Percentiles rank a stretch among this genome's conserved stretches.
These are phyloP conservation scores for Leuctra nigra DNA, from an alignment of 2,888 invertebrate genomes.

Conservation along the genomic window DNA sequence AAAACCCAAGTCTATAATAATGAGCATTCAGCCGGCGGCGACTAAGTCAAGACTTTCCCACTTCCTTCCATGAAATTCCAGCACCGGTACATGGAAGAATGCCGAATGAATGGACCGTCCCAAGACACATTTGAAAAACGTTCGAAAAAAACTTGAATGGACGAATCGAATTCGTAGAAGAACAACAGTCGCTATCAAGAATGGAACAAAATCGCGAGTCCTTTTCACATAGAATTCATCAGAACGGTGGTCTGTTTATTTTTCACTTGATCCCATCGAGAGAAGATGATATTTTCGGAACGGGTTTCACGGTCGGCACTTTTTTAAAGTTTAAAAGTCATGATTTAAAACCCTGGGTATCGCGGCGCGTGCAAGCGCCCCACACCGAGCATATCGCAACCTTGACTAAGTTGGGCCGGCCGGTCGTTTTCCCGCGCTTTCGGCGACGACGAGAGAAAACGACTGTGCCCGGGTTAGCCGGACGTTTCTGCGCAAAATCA, in stretches of 20 bases:
- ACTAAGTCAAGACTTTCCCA: background rate
- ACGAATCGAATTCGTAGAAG: background rate
- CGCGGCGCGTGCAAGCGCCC: conserved; percentile 15
- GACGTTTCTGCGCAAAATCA: conserved; percentile 15
- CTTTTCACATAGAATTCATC: background rate
- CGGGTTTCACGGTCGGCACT: background rate
- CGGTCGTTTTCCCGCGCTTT: conserved; percentile 19
- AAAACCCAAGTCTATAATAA: too few species aligned
- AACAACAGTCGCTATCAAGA: background rate
- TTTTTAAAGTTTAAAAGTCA: conserved; percentile 4
- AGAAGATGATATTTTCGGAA: background rate
- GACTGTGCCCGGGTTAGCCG: conserved; percentile 9
- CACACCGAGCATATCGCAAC: conserved; percentile 10
- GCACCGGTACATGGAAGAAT: background rate
- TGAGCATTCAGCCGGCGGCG: too few species aligned
- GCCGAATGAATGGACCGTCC: background rate
- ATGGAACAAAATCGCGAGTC: background rate
- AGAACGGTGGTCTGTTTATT: too few species aligned
- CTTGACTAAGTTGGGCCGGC: conserved; percentile 12
- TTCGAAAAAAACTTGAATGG: conserved; percentile 7
- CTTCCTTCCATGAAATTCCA: conserved; percentile 3
- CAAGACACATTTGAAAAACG: conserved; percentile 5
- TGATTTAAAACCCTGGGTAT: conserved; percentile 12
- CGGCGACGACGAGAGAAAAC: conserved; percentile 2
- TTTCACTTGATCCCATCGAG: too few species aligned